phyloP scores from a whole-genome alignment of 2,797 vertebrate species.

The Urophycis tenuis region DNA sequence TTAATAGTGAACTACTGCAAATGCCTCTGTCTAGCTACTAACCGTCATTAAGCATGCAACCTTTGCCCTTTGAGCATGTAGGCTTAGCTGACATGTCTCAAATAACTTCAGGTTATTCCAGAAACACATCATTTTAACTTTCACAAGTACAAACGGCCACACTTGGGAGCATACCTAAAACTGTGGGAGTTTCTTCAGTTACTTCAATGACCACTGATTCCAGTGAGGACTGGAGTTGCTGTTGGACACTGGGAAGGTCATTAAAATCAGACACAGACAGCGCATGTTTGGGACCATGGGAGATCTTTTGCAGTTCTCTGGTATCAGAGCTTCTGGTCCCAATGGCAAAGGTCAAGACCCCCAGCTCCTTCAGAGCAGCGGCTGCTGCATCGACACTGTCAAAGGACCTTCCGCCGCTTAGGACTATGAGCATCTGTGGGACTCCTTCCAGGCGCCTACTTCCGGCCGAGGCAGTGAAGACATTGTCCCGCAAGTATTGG shows the following conservation, averaged over 20 bases:
- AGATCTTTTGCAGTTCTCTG: conserved; percentile 39
- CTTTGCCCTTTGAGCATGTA: too few species aligned
- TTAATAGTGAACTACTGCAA: too few species aligned
- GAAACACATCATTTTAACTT: background rate
- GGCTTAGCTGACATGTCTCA: background rate
- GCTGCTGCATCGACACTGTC: conserved; percentile 58
- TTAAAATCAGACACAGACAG: conserved; percentile 31
- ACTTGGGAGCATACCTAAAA: too few species aligned
- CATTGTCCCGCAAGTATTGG: conserved; percentile 45
- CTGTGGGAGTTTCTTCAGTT: too few species aligned
- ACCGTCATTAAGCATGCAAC: too few species aligned
- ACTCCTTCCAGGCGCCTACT: conserved; percentile 74
- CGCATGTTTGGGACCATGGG: conserved; percentile 22
- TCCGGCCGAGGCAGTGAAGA: conserved; percentile 72
- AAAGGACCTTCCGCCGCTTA: conserved; percentile 56
- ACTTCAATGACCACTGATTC: too few species aligned
- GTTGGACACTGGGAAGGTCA: too few species aligned
- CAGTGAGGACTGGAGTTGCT: too few species aligned
- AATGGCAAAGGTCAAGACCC: conserved; percentile 65
- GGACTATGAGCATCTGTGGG: conserved; percentile 52
- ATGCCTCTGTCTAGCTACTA: too few species aligned
- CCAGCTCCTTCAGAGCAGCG: conserved; percentile 66
- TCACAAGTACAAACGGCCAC: too few species aligned
- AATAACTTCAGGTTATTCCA: background rate
- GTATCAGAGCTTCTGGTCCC: conserved; percentile 43